Conservation (phyloP, 1,140 invertebrate species). For the Hyposmocoma kahamanoa region DNA sequence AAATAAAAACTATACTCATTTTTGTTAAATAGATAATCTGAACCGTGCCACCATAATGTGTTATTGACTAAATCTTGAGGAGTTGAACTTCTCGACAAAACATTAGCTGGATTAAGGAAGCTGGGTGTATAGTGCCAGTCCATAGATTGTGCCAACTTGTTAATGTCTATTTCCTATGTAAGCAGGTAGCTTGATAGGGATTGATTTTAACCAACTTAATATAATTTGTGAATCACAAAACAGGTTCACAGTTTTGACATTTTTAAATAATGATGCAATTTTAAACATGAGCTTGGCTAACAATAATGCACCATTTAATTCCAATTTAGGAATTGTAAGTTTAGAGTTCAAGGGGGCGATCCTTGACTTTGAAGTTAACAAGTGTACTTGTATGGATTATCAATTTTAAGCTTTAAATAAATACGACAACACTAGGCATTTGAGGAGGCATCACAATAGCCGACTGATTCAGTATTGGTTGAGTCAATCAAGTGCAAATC, state of each 20-base stretch:
- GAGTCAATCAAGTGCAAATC: neutral
- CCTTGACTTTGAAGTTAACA: slow-evolving; percentile 4
- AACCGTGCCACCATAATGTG: slow-evolving; percentile 2
- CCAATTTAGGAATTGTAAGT: slow-evolving; percentile 7
- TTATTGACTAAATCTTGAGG: slow-evolving; percentile 1
- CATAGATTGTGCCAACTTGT: neutral
- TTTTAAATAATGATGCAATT: neutral
- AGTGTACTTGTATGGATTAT: neutral
- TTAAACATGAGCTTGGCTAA: slow-evolving; percentile 3
- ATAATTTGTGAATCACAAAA: slow-evolving; percentile 10
- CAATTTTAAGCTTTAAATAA: neutral
- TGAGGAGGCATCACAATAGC: slow-evolving; percentile 9
- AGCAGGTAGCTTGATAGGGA: neutral
- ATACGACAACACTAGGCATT: slow-evolving; percentile 2
- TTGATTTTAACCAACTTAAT: slow-evolving; percentile 1
- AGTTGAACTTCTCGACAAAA: slow-evolving; percentile 2
- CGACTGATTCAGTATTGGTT: neutral
- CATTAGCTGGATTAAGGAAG: slow-evolving; percentile 3
- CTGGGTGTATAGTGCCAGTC: neutral
- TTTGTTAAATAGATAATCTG: neutral
- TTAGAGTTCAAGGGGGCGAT: slow-evolving; percentile 2
- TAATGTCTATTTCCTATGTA: slow-evolving; percentile 9
- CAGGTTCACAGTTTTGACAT: neutral
- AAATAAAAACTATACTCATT: slow-evolving; percentile 4
- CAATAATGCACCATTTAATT: slow-evolving; percentile 7